These are phyloP conservation scores for Pseudomyrmex sp. DNA, from an alignment of 1,140 invertebrate species.

Conservation along the genomic window DNA sequence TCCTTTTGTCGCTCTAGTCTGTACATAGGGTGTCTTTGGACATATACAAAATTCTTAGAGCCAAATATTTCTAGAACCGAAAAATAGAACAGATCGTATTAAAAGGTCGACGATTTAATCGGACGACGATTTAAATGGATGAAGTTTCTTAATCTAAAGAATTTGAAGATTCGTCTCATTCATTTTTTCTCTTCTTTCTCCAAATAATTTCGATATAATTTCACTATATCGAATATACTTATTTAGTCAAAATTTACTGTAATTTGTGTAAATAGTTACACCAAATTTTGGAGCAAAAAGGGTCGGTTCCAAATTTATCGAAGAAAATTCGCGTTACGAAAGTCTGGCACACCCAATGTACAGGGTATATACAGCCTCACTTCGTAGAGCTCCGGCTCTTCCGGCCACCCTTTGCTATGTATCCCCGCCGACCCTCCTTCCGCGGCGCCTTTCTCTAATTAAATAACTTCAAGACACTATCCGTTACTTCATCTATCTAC, in stretches of 20 bases:
- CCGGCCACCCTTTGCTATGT: conserved; percentile 29
- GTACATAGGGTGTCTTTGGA: conserved; percentile 28
- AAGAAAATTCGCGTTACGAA: neutral
- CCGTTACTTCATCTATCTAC: conserved; percentile 79
- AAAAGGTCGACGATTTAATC: neutral
- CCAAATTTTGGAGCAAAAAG: neutral
- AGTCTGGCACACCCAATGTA: conserved; percentile 56
- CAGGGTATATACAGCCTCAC: conserved; percentile 40
- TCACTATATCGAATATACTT: neutral
- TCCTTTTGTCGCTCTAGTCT: conserved; percentile 34
- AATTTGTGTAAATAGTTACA: neutral
- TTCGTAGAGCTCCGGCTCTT: conserved; percentile 34
- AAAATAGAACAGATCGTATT: neutral
- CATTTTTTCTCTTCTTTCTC: neutral
- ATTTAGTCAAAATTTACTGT: neutral
- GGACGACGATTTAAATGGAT: neutral
- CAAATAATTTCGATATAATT: neutral
- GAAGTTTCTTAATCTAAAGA: neutral
- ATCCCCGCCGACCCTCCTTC: conserved; percentile 2
- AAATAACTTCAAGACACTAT: conserved; percentile 81
- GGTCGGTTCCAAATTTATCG: neutral
- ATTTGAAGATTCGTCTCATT: neutral
- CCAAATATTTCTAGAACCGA: too few relatives aligned
- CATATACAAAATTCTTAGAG: too few relatives aligned
- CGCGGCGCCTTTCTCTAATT: conserved; percentile 77